These are phyloP conservation scores for Drosophila kuntzei DNA, from an alignment of 2,888 invertebrate genomes.

Conservation along the genomic window DNA sequence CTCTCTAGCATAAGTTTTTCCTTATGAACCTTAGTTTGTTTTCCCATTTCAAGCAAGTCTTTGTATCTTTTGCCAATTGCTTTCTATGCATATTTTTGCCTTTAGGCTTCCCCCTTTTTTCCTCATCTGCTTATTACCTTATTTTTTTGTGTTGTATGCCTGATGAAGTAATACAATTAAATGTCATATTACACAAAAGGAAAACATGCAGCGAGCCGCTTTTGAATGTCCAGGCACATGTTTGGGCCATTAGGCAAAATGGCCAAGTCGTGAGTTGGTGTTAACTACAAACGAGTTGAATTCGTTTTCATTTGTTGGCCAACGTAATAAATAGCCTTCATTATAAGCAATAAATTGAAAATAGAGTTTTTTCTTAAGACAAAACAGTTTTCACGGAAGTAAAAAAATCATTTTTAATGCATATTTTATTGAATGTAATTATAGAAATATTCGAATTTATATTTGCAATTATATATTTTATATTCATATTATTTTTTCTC, in stretches of 20 bases:
- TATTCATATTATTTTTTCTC: neutral
- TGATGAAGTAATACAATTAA: constrained; percentile 75
- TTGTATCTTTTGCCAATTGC: neutral
- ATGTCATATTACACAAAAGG: constrained; percentile 57
- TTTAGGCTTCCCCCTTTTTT: neutral
- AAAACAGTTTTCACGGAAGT: neutral
- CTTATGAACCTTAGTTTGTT: neutral
- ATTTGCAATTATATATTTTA: neutral
- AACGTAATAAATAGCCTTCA: constrained; percentile 46
- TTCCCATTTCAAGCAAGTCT: neutral
- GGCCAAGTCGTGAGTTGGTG: constrained; percentile 73
- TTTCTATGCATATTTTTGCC: constrained; percentile 8
- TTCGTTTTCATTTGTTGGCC: constrained; percentile 62
- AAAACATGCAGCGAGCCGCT: constrained; percentile 35
- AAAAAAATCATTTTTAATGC: neutral
- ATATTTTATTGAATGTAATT: neutral
- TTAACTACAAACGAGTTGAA: constrained; percentile 64
- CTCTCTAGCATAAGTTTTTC: neutral
- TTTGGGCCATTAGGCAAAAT: constrained; percentile 67
- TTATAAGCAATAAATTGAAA: constrained; percentile 43
- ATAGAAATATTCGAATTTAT: neutral
- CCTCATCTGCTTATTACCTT: constrained; percentile 25
- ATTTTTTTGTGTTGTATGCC: constrained; percentile 7
- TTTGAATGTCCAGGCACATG: constrained; percentile 52
- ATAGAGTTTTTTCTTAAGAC: too few relatives aligned